phyloP scores from a whole-genome alignment of 2,113 vertebrate genomes.

The Eira barbara region DNA sequence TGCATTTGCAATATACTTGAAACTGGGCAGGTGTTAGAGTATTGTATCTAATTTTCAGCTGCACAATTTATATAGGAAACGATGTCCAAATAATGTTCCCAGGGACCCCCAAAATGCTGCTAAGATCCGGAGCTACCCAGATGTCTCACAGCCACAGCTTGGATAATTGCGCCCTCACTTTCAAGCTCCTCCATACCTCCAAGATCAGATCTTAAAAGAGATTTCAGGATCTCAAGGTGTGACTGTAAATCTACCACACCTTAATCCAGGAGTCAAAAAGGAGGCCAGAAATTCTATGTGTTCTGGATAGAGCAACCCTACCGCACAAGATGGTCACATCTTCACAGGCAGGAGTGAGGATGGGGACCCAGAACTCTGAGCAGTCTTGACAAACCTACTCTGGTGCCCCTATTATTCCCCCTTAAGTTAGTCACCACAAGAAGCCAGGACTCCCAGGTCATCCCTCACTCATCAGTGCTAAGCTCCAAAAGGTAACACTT shows the following conservation, averaged over 20 bases:
- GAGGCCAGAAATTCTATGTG: background rate
- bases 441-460: background rate
- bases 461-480: background rate
- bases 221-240: background rate
- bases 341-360: background rate
- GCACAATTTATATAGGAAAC: conserved; percentile 24
- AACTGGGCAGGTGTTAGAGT: background rate
- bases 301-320: background rate
- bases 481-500: background rate
- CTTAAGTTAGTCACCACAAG: background rate
- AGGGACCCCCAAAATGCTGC: background rate
- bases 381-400: background rate
- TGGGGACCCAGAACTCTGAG: background rate
- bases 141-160: background rate
- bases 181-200: background rate
- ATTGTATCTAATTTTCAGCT: background rate
- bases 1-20: background rate
- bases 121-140: background rate
- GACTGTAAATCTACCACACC: background rate
- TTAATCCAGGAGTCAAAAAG: background rate
- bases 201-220: background rate
- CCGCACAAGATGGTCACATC: background rate
- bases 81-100: background rate
- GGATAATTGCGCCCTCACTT: background rate
- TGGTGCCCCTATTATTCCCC: rapidly evolving